Base-by-base conservation (phyloP, 1,140 invertebrate genomes). In the Steinernema khuongi region DNA sequence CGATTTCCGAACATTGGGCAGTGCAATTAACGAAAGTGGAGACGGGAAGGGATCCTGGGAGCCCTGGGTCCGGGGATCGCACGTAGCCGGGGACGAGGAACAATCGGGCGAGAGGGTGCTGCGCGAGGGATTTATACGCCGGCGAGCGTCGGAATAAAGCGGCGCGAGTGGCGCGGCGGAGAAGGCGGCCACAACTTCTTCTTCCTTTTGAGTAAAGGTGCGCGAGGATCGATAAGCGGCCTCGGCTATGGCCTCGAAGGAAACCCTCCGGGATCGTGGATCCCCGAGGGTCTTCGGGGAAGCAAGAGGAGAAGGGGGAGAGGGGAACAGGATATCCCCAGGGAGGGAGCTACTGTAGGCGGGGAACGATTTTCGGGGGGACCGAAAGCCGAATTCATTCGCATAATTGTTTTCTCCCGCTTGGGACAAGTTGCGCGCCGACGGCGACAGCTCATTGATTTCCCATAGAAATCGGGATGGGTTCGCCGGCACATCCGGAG, bases 51-150 rank as follows among this genome's bases (percentile, higher is more conserved):
- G n/a, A n/a, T n/a, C n/a, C n/a, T n/a, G n/a, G n/a, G n/a, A n/a
- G n/a, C n/a, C n/a, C n/a, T n/a, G n/a, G n/a, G n/a, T n/a, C n/a
- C n/a, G n/a, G n/a, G n/a, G n/a, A 60, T 60, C 50, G 50, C 50
- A 60, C 50, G 50, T 60, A 60, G 26, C 14, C n/a, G 22, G 19
- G 50, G 19, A 60, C 14, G 4, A 26, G 19, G 50, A 60, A 60
- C 50, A 60, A 60, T 60, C 50, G 50, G 50, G 50, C 22, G 50
- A 22, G 26, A 60, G 50, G 50, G 50, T 60, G 50, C 50, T n/a
- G n/a, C 50, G 50, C 50, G 19, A 60, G 50, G 14, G 50, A 60
- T 60, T 60, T 60, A 60, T 60, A 60, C 26, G 50, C 11, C 7
- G 26, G 50, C 50, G 50, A 17, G 22, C 50, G 50, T 22, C 2